Percentiles rank a stretch among this genome's conserved stretches.
phyloP scores from a whole-genome alignment of 2,888 invertebrate genomes.

The Pimpla rufipes region DNA sequence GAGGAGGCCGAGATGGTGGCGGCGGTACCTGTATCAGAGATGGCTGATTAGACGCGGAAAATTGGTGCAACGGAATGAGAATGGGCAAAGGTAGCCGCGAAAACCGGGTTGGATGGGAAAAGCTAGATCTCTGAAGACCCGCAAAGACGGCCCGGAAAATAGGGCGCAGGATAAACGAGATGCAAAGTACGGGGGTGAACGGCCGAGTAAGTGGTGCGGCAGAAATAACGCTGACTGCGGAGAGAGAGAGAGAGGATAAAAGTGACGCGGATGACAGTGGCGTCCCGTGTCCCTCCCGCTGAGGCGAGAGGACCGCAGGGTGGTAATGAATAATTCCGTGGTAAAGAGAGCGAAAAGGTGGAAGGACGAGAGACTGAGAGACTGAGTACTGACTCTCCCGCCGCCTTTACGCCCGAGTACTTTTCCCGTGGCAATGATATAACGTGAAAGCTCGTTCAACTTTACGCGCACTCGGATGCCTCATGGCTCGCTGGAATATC shows the following conservation, averaged over 20 bases:
- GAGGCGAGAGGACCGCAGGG: conserved; percentile 50
- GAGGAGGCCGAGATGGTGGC: conserved; percentile 49
- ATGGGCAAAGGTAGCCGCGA: conserved; percentile 67
- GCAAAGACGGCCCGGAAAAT: conserved; percentile 29
- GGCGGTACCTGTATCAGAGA: conserved; percentile 30
- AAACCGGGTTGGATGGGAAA: conserved; percentile 39
- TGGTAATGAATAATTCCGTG: conserved; percentile 83
- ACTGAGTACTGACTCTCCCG: conserved; percentile 5
- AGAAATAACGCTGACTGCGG: conserved; percentile 49
- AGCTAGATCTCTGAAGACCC: conserved; percentile 36
- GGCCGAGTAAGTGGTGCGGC: conserved; percentile 38
- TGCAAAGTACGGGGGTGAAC: conserved; percentile 40
- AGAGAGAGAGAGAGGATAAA: conserved; percentile 34
- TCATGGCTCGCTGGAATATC: conserved; percentile 2
- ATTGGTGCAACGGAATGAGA: conserved; percentile 66
- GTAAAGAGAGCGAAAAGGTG: conserved; percentile 47
- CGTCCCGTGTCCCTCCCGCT: background rate
- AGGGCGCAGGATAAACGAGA: conserved; percentile 25
- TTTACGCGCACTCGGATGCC: conserved; percentile 38
- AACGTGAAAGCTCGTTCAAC: conserved; percentile 62
- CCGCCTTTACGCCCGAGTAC: conserved; percentile 77
- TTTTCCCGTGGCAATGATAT: conserved; percentile 73
- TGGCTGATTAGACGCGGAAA: conserved; percentile 57
- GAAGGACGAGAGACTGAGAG: conserved; percentile 62
- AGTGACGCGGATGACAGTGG: conserved; percentile 26